Conservation (phyloP, 2,113 vertebrate genomes). For the Gracilinanus agilis region DNA sequence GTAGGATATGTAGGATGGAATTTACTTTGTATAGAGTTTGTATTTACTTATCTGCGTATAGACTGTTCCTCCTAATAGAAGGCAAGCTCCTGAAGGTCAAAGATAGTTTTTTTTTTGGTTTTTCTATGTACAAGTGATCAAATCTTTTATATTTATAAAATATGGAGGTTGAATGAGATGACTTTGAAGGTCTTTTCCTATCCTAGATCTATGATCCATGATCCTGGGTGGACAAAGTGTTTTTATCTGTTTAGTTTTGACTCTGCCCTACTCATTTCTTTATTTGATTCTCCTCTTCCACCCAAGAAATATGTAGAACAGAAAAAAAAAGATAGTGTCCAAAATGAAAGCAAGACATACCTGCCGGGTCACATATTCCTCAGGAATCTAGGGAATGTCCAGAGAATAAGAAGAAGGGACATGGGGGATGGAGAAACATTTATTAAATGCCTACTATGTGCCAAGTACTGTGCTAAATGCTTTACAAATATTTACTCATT, state of each 20-base stretch:
- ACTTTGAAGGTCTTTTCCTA: neutral
- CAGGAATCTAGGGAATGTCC: neutral
- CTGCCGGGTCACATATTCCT: neutral
- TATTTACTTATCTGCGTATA: neutral
- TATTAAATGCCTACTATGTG: neutral
- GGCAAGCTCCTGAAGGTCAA: neutral
- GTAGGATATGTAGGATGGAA: neutral
- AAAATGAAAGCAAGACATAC: neutral
- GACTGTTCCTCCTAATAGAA: neutral
- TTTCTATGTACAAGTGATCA: neutral
- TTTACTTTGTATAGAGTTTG: neutral
- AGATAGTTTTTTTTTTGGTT: neutral
- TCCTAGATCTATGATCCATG: neutral
- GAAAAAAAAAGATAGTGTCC: neutral
- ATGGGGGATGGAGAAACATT: neutral
- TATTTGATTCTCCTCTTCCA: neutral
- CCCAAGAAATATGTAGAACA: neutral
- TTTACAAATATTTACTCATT: neutral
- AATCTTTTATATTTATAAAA: neutral
- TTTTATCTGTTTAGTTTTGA: neutral
- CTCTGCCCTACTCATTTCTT: neutral
- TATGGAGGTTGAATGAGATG: neutral
- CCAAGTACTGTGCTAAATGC: neutral
- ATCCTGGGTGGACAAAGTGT: neutral
- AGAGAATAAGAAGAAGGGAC: neutral